Evolutionary conservation across 2,797 vertebrate species (phyloP).

Genomic region (Acipenser ruthenus): DNA sequence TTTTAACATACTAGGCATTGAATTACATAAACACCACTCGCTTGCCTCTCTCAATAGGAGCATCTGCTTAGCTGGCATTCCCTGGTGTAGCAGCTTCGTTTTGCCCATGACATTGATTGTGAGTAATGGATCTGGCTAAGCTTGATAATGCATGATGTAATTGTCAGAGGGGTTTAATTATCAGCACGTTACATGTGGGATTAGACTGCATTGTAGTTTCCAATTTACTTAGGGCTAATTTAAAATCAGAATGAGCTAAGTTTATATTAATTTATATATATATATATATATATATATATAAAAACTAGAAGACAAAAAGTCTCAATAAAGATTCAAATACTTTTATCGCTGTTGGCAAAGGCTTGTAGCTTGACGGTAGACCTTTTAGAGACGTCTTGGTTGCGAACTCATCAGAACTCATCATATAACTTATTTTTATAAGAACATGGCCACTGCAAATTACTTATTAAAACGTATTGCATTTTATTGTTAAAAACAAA

Average conservation of each 20-base stretch:
- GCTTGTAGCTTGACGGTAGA: too few relatives aligned
- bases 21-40: constrained; percentile 68
- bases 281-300: background rate
- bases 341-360: too few relatives aligned
- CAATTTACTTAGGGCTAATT: constrained; percentile 43
- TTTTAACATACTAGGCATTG: constrained; percentile 43
- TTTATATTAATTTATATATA: background rate
- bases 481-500: too few relatives aligned
- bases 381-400: too few relatives aligned
- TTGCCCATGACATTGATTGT: constrained; percentile 63
- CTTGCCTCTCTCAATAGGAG: constrained; percentile 47
- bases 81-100: constrained; percentile 47
- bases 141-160: constrained; percentile 83
- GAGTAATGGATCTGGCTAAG: constrained; percentile 76
- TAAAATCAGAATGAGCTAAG: constrained; percentile 25
- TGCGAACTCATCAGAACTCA: too few relatives aligned
- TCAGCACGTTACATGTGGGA: constrained; percentile 64
- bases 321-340: too few relatives aligned
- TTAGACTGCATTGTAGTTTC: constrained; percentile 39
- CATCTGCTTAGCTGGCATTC: constrained; percentile 52
- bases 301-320: background rate
- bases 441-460: too few relatives aligned
- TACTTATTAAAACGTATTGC: too few relatives aligned
- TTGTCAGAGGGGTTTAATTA: constrained; percentile 85
- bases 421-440: too few relatives aligned